Evolutionary conservation across 2,888 invertebrate genomes (phyloP), one percentile per base, ranked within the genome.

Genomic region (Lepas anatifera): DNA sequence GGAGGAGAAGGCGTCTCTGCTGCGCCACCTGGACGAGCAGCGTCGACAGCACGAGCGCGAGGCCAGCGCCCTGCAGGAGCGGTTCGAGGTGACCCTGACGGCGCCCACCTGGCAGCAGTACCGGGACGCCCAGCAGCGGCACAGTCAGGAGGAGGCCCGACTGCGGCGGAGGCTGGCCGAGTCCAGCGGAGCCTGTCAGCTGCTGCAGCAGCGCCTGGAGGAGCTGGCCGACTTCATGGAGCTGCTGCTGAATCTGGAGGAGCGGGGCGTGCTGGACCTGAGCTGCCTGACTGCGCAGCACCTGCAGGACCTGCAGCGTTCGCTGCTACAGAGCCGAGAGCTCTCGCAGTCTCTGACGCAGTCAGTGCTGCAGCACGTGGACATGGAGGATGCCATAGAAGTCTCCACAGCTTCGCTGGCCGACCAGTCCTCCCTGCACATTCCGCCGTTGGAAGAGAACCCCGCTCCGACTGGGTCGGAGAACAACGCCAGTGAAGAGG

Each of bases 191-290:
- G 80, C 82, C 18, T 83, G 83, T 73, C 75, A 78, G 39, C 76
- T 86, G 70, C 78, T 88, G 63, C 85, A 85, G 35, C 82, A 81
- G 7, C 82, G 87, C 46, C 79, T 88, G 68, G 86, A 87, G 78
- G 87, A 87, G 75, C 78, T 88, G 72, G 85, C 87, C 0, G 82
- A 83, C 75, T 87, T 87, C 77, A 79, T 88, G 74, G 86, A 87
- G 74, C 85, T 86, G 71, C 78, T 88, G 46, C 78, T 87, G 35
- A 83, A 84, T 71, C 84, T 87, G 70, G 75, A 76, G 43, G 74
- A 74, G n/a, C 72, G 73, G 32, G 76, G 76, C 25, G 37, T 73
- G 25, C 71, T 76, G 35, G 74, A 74, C 69, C 63, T 75, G 13
- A 75, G 74, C 68, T 67, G 71, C 35, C 69, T 75, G 50, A 75